A percentile compares a stretch with the other conserved stretches of the same genome.
Evolutionary conservation across 2,888 invertebrate genomes (phyloP).

Genomic region (Nematopogon swammerdamellus): DNA sequence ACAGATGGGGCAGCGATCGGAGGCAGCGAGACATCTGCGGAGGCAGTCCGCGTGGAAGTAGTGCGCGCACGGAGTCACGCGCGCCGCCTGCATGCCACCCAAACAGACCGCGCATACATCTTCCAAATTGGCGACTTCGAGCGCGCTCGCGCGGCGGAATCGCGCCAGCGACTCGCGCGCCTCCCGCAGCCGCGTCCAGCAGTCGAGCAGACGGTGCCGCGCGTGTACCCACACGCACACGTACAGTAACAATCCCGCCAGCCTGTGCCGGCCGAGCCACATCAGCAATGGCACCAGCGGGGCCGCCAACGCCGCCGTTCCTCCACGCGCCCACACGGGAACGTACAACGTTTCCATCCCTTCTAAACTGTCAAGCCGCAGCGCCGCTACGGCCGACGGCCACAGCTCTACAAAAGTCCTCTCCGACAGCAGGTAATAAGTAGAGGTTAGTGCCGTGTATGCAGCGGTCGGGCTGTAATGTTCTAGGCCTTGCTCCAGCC

Average conservation of each 20-base stretch:
- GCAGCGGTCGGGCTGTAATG: constrained; percentile 67
- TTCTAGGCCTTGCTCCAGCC: constrained; percentile 70
- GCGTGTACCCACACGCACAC: constrained; percentile 63
- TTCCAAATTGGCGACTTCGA: constrained; percentile 66
- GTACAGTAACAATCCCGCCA: constrained; percentile 59
- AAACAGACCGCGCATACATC: constrained; percentile 80
- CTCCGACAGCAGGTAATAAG: constrained; percentile 70
- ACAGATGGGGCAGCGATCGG: constrained; percentile 72
- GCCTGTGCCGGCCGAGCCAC: constrained; percentile 54
- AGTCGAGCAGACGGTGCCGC: constrained; percentile 60
- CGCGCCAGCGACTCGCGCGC: constrained; percentile 61
- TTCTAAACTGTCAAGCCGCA: constrained; percentile 63
- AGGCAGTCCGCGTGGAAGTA: constrained; percentile 77
- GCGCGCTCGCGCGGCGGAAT: constrained; percentile 61
- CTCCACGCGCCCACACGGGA: constrained; percentile 60
- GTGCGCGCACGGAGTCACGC: constrained; percentile 77
- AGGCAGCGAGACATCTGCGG: constrained; percentile 66
- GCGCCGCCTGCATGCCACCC: constrained; percentile 64
- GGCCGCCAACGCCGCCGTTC: constrained; percentile 56
- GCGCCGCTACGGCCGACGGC: constrained; percentile 52
- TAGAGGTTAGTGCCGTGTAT: constrained; percentile 64
- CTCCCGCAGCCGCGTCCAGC: constrained; percentile 48
- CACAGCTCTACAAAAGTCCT: constrained; percentile 67
- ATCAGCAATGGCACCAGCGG: constrained; percentile 55
- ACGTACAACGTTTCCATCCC: constrained; percentile 70